These are phyloP conservation scores for Siniperca chuatsi DNA, from an alignment of 2,113 vertebrate genomes.

Conservation along the genomic window DNA sequence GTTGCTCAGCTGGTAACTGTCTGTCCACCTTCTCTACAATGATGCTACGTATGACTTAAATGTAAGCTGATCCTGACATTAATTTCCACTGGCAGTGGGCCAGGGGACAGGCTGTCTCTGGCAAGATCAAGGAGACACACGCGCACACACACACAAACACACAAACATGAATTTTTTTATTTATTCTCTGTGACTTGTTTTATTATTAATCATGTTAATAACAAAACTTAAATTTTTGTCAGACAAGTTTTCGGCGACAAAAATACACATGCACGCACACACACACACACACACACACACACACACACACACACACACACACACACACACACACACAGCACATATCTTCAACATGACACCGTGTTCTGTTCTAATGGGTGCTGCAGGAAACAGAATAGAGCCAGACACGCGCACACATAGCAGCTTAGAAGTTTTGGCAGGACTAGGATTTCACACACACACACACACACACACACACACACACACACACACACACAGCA, in stretches of 20 bases:
- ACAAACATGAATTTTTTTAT: background rate
- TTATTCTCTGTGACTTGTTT: background rate
- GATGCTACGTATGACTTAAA: slow-evolving; percentile 70
- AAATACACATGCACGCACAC: background rate
- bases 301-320: slow-evolving; percentile 8
- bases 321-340: slow-evolving; percentile 1
- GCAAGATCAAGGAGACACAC: slow-evolving; percentile 43
- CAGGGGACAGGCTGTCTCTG: slow-evolving; percentile 74
- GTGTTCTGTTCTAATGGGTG: slow-evolving; percentile 63
- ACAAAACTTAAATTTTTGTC: slow-evolving; percentile 9
- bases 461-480: slow-evolving; percentile 24
- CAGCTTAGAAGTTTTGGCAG: slow-evolving; percentile 59
- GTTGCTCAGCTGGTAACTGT: slow-evolving; percentile 57
- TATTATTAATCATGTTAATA: slow-evolving; percentile 1
- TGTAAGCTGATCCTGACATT: slow-evolving; percentile 74
- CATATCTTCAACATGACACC: slow-evolving; percentile 70
- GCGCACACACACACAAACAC: slow-evolving; percentile 4
- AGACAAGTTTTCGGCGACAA: background rate
- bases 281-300: background rate
- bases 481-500: background rate
- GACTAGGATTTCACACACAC: slow-evolving; percentile 24
- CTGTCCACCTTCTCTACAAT: slow-evolving; percentile 51
- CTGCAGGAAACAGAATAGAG: slow-evolving; percentile 69
- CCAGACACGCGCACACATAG: slow-evolving; percentile 55
- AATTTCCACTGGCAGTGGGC: slow-evolving; percentile 65